Percentiles rank a stretch among this genome's conserved stretches.
Evolutionary conservation across 2,888 invertebrate genomes (phyloP).

Genomic region (Melanophora roralis): DNA sequence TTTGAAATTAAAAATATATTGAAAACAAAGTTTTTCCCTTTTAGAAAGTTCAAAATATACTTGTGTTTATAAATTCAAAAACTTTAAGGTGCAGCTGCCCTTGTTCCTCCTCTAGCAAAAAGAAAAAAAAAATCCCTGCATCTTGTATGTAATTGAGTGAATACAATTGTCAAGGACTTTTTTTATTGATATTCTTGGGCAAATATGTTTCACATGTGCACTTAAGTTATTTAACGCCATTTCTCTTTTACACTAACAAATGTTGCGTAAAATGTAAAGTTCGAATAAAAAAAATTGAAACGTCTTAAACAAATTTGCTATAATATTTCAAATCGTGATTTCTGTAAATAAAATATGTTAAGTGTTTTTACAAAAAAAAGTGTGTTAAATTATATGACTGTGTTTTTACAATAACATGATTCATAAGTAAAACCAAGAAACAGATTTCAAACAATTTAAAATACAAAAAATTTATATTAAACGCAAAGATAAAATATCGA

Average conservation of each 20-base stretch:
- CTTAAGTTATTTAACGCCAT: background rate
- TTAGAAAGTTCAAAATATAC: no score
- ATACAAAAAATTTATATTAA: no score
- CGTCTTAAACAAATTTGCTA: constrained; percentile 19
- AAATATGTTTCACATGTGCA: background rate
- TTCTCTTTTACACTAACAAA: no score
- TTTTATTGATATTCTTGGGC: background rate
- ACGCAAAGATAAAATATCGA: no score
- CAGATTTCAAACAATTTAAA: background rate
- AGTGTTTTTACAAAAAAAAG: background rate
- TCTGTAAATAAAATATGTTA: background rate
- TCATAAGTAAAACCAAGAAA: background rate
- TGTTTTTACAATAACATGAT: constrained; percentile 9
- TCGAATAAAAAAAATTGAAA: background rate
- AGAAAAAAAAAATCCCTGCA: background rate
- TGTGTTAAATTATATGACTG: background rate
- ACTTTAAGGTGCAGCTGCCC: no score
- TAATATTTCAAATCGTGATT: background rate
- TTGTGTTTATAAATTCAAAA: no score
- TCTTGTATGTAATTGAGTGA: constrained; percentile 11
- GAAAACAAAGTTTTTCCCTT: no score
- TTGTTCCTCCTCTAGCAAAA: no score
- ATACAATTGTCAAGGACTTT: constrained; percentile 26
- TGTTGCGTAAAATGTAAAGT: no score
- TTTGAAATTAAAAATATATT: background rate